Evolutionary conservation across 64 coral and sea anemone genomes (phyloP).

Genomic region (Trachythela sp.): DNA sequence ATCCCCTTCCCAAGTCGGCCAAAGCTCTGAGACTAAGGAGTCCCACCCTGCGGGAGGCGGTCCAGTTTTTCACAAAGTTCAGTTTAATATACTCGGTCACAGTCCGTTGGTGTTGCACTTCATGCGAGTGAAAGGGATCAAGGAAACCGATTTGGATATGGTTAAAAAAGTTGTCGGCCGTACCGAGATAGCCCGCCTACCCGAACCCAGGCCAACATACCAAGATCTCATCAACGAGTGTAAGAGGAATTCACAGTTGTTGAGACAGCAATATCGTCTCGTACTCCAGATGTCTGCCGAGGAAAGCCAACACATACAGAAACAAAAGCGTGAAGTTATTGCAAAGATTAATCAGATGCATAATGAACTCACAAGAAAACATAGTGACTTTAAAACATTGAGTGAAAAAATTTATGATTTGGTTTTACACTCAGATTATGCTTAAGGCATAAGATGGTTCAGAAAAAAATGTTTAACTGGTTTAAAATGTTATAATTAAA

Average conservation of each 20-base stretch:
- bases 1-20: background rate
- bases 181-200: slow-evolving; percentile 66
- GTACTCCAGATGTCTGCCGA: slow-evolving; percentile 13
- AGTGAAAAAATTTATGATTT: slow-evolving; percentile 21
- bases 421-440: background rate
- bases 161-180: slow-evolving; percentile 57
- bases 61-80: slow-evolving; percentile 67
- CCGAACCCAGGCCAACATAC: background rate
- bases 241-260: background rate
- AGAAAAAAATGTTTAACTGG: too few species aligned
- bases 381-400: background rate
- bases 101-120: slow-evolving; percentile 88
- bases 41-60: slow-evolving; percentile 86
- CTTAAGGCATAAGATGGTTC: background rate
- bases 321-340: background rate
- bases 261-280: background rate
- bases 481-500: too few species aligned
- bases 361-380: background rate
- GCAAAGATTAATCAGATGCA: background rate
- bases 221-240: slow-evolving; percentile 5
- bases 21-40: background rate
- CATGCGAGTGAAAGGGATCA: slow-evolving; percentile 59
- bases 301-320: background rate
- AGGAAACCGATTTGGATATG: slow-evolving; percentile 46
- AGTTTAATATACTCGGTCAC: slow-evolving; percentile 80